Base-by-base conservation (phyloP, 2,888 invertebrate species). In the Temnothorax rugatulus region DNA sequence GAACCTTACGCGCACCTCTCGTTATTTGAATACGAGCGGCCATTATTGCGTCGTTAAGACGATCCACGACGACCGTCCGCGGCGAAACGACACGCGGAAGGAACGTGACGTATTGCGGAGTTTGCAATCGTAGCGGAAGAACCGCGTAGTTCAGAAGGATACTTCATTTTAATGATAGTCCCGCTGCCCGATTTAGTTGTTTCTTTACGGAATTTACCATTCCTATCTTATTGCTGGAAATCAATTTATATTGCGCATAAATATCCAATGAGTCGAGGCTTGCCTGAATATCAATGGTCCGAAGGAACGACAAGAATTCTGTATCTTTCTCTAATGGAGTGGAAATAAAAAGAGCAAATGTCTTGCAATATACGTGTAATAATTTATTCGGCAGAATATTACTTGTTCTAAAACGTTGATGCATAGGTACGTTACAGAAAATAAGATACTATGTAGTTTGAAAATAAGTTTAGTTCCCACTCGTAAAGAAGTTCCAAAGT, bases 11-110 rank as follows among this genome's bases (percentile, higher is more conserved):
- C 61, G 61, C 29, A 68, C 18, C 29, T 11, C 34, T 34, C 68
- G 21, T 79, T 79, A 69, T 59, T 69, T 59, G 69, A 69, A 79
- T 59, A 59, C 57, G 57, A 79, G 21, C 11, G 54, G 41, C 41
- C 41, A 41, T 41, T 41, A 41, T 41, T 41, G 41, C 41, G 9
- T 41, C 9, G 41, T 41, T 41, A 9, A 41, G 1, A 41, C 41
- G 41, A 41, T 8, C 7, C 34, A 7, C n/a, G 38, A 54, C 44
- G n/a, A 52, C n/a, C 63, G 29, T 8, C 13, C 44, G 18, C 7
- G 15, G 29, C 9, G 41, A 66, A 64, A 76, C 38, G 64, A 68
- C 29, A 44, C 29, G 44, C 11, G 57, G 50, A 57, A 59, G 13
- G 15, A 57, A 57, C 1, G 21, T 34, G 41, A 77, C 34, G 21